Evolutionary conservation across 2,797 vertebrate species (phyloP).

Genomic region (Erethizon dorsatum): DNA sequence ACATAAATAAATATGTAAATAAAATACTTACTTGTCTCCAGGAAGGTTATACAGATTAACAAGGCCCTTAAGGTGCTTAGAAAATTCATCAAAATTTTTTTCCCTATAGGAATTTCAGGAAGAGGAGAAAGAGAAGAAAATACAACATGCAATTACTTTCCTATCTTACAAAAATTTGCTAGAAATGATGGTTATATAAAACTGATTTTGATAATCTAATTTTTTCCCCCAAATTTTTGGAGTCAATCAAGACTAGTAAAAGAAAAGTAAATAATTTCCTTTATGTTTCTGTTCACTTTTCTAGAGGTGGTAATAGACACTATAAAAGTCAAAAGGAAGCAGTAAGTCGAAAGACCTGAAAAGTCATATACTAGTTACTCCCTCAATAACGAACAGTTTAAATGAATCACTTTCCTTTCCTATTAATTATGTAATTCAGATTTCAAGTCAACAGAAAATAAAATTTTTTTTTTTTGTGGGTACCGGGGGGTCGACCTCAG

Average conservation of each 20-base stretch:
- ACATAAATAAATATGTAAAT: background rate
- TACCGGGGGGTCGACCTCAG: too few species aligned
- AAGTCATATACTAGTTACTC: conserved; percentile 14
- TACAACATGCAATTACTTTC: conserved; percentile 72
- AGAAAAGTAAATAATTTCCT: conserved; percentile 34
- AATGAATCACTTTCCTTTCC: conserved; percentile 32
- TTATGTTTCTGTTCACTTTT: conserved; percentile 54
- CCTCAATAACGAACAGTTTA: conserved; percentile 40
- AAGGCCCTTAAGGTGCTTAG: conserved; percentile 97
- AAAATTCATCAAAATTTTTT: conserved; percentile 99
- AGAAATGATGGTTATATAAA: conserved; percentile 53
- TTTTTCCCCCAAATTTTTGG: background rate
- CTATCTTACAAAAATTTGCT: conserved; percentile 6
- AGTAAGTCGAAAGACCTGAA: background rate
- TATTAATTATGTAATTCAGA: conserved; percentile 21
- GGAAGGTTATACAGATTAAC: conserved; percentile 98
- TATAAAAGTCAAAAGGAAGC: background rate
- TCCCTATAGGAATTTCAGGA: conserved; percentile 90
- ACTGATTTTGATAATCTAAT: conserved; percentile 64
- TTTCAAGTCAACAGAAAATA: background rate
- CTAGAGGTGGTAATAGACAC: background rate
- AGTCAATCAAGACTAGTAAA: conserved; percentile 48
- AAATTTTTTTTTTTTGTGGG: too few species aligned
- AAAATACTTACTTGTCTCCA: conserved; percentile 96
- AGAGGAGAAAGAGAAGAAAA: conserved; percentile 44